Evolutionary conservation across 2,113 vertebrate species (phyloP).

Genomic region (Antennarius striatus): DNA sequence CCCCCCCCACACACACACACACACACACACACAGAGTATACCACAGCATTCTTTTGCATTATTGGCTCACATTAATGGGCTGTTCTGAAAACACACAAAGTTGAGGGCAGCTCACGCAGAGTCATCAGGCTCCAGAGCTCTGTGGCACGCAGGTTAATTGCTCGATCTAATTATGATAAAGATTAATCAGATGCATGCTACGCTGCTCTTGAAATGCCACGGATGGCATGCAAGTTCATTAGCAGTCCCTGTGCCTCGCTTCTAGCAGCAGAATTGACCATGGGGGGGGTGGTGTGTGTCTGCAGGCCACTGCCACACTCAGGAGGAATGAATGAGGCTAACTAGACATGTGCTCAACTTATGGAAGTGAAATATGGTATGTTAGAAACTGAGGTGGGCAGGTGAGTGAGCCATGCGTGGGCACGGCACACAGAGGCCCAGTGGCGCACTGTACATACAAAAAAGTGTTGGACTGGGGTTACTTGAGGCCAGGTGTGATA

Average conservation of each 20-base stretch:
- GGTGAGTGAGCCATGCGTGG: background rate
- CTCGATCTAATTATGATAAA: constrained; percentile 69
- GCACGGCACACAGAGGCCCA: background rate
- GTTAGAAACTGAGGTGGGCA: background rate
- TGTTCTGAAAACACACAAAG: constrained; percentile 28
- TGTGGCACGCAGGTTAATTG: constrained; percentile 64
- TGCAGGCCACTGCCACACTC: constrained; percentile 26
- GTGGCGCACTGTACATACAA: background rate
- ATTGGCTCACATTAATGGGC: constrained; percentile 19
- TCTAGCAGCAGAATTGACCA: constrained; percentile 21
- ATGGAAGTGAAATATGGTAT: constrained; percentile 8
- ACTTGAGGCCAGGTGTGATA: too few relatives aligned
- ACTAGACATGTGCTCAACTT: constrained; percentile 26
- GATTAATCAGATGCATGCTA: constrained; percentile 68
- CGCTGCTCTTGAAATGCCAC: constrained; percentile 46
- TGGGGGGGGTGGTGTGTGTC: constrained; percentile 22
- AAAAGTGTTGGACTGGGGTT: too few relatives aligned
- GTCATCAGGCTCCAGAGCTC: constrained; percentile 43
- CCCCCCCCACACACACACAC: too few relatives aligned
- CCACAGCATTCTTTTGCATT: background rate
- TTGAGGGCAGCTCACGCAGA: constrained; percentile 38
- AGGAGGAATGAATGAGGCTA: constrained; percentile 18
- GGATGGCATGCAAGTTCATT: constrained; percentile 61
- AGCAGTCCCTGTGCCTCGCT: constrained; percentile 39
- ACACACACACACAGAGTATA: background rate